These are phyloP conservation scores for Coelopa pilipes DNA, from an alignment of 2,888 invertebrate genomes.

Conservation along the genomic window DNA sequence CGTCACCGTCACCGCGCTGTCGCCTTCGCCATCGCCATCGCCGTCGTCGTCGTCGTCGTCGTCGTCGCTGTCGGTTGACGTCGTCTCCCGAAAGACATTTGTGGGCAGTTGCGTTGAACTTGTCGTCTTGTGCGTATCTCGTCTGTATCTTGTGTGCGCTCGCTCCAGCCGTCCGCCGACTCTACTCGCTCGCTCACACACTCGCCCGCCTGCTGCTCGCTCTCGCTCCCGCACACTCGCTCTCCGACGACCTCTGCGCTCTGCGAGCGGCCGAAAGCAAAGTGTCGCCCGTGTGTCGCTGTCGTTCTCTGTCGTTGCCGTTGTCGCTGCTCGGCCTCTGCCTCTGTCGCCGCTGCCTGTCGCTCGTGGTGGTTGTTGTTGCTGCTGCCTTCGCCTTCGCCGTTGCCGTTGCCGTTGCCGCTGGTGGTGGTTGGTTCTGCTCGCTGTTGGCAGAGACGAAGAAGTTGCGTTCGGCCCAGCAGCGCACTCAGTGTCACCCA, in stretches of 20 bases:
- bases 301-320: conserved; percentile 24
- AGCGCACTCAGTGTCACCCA: conserved; percentile 62
- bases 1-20: conserved; percentile 27
- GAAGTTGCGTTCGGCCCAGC: conserved; percentile 49
- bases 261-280: conserved; percentile 10
- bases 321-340: too few relatives aligned
- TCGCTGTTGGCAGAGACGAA: conserved; percentile 40
- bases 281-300: conserved; percentile 36
- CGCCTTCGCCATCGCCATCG: background rate
- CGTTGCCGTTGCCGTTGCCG: conserved; percentile 20
- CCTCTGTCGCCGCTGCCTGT: too few relatives aligned
- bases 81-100: conserved; percentile 49
- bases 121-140: conserved; percentile 62
- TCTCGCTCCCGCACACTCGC: background rate
- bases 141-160: conserved; percentile 21
- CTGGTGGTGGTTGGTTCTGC: conserved; percentile 29
- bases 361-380: conserved; percentile 26
- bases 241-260: background rate
- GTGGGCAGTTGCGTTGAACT: conserved; percentile 65
- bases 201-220: background rate
- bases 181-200: background rate
- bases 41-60: background rate
- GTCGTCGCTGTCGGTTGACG: conserved; percentile 21
- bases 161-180: conserved; percentile 17
- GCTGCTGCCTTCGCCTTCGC: conserved; percentile 15